These are phyloP conservation scores for Heterodera carotae DNA, from an alignment of 1,140 invertebrate species.

Conservation along the genomic window DNA sequence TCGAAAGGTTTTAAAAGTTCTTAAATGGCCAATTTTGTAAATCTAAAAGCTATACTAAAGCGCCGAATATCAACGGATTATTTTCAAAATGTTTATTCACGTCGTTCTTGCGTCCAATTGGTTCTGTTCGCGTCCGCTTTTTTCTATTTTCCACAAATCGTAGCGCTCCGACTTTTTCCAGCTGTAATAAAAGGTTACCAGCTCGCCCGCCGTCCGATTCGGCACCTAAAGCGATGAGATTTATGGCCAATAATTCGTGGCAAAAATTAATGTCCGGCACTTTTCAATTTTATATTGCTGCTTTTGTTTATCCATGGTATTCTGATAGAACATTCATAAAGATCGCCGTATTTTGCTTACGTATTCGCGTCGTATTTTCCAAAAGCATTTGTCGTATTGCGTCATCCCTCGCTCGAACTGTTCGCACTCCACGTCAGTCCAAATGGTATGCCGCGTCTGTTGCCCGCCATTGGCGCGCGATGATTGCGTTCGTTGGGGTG, in stretches of 20 bases:
- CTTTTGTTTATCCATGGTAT: no score
- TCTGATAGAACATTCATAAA: no score
- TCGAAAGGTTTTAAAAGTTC: no score
- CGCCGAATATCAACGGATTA: no score
- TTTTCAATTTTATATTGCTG: no score
- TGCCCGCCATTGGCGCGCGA: constrained; percentile 2
- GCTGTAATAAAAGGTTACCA: constrained; percentile 37
- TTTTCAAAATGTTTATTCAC: not conserved
- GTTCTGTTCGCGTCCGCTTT: constrained; percentile 11
- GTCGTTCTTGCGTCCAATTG: constrained; percentile 16
- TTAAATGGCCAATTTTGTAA: no score
- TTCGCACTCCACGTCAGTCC: constrained; percentile 25
- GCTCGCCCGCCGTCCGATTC: constrained; percentile 29
- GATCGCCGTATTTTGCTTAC: not conserved
- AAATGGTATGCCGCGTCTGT: not conserved
- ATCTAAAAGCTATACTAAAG: no score
- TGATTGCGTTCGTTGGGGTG: constrained; percentile 1
- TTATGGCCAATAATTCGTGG: no score
- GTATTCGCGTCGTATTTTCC: constrained; percentile 26
- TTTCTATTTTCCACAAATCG: constrained; percentile 23
- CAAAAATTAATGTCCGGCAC: no score
- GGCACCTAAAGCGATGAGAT: constrained; percentile 25
- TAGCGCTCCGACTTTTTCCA: constrained; percentile 44
- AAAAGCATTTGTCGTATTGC: constrained; percentile 22
- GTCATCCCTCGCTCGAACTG: constrained; percentile 30